Percentiles rank a stretch among this genome's conserved stretches.
Conservation (phyloP, 2,113 vertebrate genomes). For the Eulacestoma nigropectus region DNA sequence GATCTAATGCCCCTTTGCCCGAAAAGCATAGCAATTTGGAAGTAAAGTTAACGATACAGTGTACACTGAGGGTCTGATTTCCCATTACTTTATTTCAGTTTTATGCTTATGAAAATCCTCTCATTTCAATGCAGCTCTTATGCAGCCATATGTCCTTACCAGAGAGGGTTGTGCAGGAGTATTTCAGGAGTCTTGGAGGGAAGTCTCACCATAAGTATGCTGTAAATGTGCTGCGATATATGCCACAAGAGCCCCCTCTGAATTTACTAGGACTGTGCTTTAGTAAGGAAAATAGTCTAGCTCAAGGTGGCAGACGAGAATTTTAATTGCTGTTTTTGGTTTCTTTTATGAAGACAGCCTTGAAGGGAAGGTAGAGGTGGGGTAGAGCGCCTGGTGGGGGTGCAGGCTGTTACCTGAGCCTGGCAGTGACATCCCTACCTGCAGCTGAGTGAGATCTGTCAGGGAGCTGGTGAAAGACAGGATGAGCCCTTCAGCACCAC, state of each 20-base stretch:
- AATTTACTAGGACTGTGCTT: not conserved
- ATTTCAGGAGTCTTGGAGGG: not conserved
- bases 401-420: not conserved
- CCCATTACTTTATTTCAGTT: not conserved
- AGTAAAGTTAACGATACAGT: not conserved
- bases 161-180: not conserved
- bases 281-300: not conserved
- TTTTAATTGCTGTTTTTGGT: not conserved
- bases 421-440: not conserved
- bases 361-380: not conserved
- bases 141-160: not conserved
- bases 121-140: not conserved
- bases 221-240: not conserved
- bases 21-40: not conserved
- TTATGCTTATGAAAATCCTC: not conserved
- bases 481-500: not conserved
- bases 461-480: not conserved
- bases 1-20: not conserved
- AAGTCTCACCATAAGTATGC: not conserved
- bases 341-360: not conserved
- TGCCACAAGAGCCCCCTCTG: not conserved
- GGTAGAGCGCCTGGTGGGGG: not conserved
- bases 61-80: not conserved
- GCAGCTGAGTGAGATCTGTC: not conserved
- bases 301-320: not conserved